Base-by-base conservation (phyloP, 1,140 invertebrate species). In the Atta cephalotes region DNA sequence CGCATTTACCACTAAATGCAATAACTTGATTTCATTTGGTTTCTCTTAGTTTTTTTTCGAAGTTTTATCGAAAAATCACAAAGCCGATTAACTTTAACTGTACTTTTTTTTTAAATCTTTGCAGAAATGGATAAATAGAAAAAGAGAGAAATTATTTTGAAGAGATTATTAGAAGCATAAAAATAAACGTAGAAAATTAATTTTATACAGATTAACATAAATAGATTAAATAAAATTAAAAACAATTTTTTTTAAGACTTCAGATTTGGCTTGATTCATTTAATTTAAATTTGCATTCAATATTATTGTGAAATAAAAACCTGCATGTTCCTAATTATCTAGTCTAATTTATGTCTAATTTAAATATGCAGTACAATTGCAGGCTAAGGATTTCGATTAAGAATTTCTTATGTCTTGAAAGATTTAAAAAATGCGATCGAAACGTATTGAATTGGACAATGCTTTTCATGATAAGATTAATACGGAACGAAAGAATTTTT, bases 1-100 rank as follows among this genome's bases (percentile, higher is more conserved):
- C 68, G 28, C 39, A 82, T 74, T 60, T 25, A 31, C 68, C 31
- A 21, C 68, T 62, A 60, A 62, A 81, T 71, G 35, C 21, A 25
- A 35, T 21, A 45, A 28, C 16, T 56, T 62, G 70, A 76, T 76
- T 74, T 76, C 16, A 45, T 31, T 62, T 4, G 10, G 18, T 2
- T 49, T n/a, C n/a, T 51, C 39, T 21, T n/a, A 16, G n/a, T 10
- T 77, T 45, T 60, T 25, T 53, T 21, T 58, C 21, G 21, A 21
- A 21, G 21, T 21, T 21, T 71, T 56, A 2, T 14, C 14, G 14
- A 12, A 39, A 4, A 49, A n/a, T 31, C 16, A 7, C 39, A 62
- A 25, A 10, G n/a, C 5, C 7, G 35, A 18, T 60, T 9, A 63
- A 28, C 1, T 63, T 28, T 63, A 49, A 78, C 3, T 6, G 9